Base-by-base conservation (phyloP, 64 coral and sea anemone genomes). In the Catalaphyllia jardinei region DNA sequence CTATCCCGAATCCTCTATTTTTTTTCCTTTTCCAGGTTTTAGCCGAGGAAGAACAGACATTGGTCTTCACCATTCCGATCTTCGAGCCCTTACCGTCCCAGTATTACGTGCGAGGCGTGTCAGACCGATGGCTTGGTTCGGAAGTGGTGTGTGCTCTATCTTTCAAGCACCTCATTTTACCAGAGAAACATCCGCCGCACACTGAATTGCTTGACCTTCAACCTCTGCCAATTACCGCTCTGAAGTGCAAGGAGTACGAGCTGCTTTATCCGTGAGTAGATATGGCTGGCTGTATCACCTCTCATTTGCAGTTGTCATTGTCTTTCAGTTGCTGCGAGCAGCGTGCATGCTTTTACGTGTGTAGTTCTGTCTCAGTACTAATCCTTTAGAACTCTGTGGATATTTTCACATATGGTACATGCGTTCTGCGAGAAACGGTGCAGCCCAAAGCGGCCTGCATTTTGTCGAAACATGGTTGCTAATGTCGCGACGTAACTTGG, bases 1-100 rank as follows among this genome's bases (percentile, higher is more conserved):
- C 2, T n/a, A 28, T n/a, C 22, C 20, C 3, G 5, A 24, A n/a
- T 67, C 20, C 22, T 14, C 4, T 11, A 20, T 62, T 39, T 1
- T 31, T 67, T 5, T 49, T 52, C 3, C 55, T n/a, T 24, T 76
- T 0, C 79, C 74, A 98, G 96, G 97, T 99, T 2, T 54, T 86
- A 90, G 18, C 89, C 57, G 87, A 88, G 29, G 97, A 99, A 31
- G 90, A 92, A 29, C 94, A 95, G 12, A 91, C 73, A 4, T 84
- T 99, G 8, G 91, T 99, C 22, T 99, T 99, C 60, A 99, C 93
- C 18, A 99, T 99, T 78, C 97, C 97, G 67, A 95, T 99, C 86
- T 93, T 99, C 52, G 97, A 99, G 60, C 97, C 97, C 18, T 86
- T 99, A 0, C 97, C 97, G 8, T 86, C 97, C 16, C 97, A 99